Evolutionary conservation across 2,113 vertebrate genomes (phyloP).

Genomic region (Gymnogyps californianus): DNA sequence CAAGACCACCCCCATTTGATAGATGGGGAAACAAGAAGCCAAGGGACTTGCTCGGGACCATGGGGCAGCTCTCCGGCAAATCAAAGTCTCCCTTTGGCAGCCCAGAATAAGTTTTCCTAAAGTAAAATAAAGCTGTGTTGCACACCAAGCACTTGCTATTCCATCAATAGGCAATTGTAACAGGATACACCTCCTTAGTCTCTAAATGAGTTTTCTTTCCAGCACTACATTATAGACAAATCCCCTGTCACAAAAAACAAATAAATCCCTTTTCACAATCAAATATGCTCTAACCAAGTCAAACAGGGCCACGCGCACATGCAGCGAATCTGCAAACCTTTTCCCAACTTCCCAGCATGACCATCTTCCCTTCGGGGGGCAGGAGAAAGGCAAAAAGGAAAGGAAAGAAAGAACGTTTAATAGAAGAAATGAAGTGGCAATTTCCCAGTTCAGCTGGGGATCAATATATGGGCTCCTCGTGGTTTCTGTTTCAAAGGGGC

Average conservation of each 20-base stretch:
- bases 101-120: neutral
- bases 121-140: constrained; percentile 42
- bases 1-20: neutral
- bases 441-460: constrained; percentile 49
- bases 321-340: neutral
- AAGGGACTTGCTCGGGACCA: neutral
- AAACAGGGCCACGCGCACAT: neutral
- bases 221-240: constrained; percentile 58
- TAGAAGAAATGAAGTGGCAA: constrained; percentile 43
- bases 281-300: constrained; percentile 35
- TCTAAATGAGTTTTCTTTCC: constrained; percentile 65
- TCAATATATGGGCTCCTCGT: neutral
- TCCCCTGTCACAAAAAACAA: constrained; percentile 51
- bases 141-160: constrained; percentile 36
- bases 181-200: constrained; percentile 45
- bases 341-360: neutral
- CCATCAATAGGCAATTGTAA: constrained; percentile 60
- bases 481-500: constrained; percentile 29
- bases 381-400: neutral
- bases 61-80: neutral
- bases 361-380: neutral
- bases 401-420: neutral
- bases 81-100: neutral
- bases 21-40: neutral
- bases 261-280: constrained; percentile 40